Evolutionary conservation across 2,113 vertebrate species (phyloP).

Genomic region (Odocoileus hemionus): DNA sequence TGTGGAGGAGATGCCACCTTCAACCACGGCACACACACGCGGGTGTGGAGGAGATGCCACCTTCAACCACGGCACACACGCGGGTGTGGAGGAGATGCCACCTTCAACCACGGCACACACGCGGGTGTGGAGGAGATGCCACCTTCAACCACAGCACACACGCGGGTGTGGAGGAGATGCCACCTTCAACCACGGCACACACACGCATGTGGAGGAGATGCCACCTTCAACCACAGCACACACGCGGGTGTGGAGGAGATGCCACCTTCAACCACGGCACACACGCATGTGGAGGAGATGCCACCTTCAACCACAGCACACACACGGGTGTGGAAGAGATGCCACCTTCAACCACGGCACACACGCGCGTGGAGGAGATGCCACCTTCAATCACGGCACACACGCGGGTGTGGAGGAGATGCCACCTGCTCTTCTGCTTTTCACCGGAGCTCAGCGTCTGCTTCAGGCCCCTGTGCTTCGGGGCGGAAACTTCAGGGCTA

Average conservation of each 20-base stretch:
- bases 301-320: neutral
- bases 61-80: accelerated
- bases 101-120: accelerated
- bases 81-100: neutral
- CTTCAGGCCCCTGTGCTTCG: neutral
- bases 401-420: accelerated
- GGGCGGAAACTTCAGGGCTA: no score
- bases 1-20: neutral
- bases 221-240: no score
- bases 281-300: accelerated
- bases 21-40: accelerated
- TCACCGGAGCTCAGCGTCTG: neutral
- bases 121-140: accelerated
- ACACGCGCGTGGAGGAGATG: no score
- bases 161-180: accelerated
- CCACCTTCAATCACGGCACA: no score
- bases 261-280: neutral
- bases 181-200: no score
- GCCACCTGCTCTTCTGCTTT: accelerated
- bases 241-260: no score
- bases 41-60: no score
- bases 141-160: no score
- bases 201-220: no score
- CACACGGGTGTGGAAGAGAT: accelerated
- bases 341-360: accelerated